Base-by-base conservation (phyloP, 2,888 invertebrate genomes). In the Colletes collaris region DNA sequence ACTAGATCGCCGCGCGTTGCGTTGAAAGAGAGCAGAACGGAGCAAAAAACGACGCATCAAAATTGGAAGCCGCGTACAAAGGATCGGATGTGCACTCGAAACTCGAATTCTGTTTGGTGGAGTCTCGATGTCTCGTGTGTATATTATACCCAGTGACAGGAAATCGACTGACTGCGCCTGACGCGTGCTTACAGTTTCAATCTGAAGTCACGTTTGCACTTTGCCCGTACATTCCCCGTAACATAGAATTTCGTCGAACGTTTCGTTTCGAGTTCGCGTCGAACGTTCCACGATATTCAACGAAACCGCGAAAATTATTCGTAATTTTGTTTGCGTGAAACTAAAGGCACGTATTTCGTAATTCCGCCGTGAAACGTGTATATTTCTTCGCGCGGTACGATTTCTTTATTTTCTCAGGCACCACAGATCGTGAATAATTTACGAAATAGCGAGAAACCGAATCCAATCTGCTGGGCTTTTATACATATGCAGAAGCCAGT, bases 11-110 rank as follows among this genome's bases (percentile, higher is more conserved):
- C 11, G 4, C 4, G 11, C n/a, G 13, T 11, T 16, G 13, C 10
- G 40, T 60, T 53, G n/a, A 68, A 52, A 19, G 13, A n/a, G 44
- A 5, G 44, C 5, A 5, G 13, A 11, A n/a, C 37, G 40, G 8
- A 10, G 6, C 27, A 7, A 52, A 60, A 53, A 73, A 4, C 52
- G 40, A 11, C 10, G n/a, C 19, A 16, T 35, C 27, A n/a, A 46
- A 60, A 68, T 68, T 19, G 53, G 19, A 53, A 53, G 53, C 59
- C 60, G 5, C 60, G 4, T 62, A 27, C 35, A 69, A 69, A 50
- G 49, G 10, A 8, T 6, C 11, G 13, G 37, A 46, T 69, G 62
- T 68, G 49, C 49, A 49, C 69, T 69, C 55, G 60, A 74, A 62
- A 62, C 16, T 56, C 37, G 55, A 69, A 62, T 55, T 55, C 37